Base-by-base conservation (phyloP, 2,797 vertebrate species). In the Aldrovandia affinis region DNA sequence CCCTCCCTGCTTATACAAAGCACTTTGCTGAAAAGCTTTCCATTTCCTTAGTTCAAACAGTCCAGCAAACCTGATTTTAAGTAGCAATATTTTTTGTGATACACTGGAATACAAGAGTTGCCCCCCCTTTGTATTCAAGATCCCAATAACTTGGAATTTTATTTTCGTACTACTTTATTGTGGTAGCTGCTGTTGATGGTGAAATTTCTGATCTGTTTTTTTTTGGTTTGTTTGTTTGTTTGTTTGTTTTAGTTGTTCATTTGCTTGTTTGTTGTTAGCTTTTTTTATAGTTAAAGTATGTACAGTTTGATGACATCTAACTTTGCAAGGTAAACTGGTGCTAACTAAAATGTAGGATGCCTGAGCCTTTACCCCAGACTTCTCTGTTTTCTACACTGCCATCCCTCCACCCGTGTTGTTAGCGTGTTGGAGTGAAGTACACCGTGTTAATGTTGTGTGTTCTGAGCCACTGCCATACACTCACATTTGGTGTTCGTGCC, bases 281-380 rank as follows among this genome's bases (percentile, higher is more conserved):
- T 7, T 28, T 80, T 33, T 80, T 39, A 20, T 28, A 59, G 59
- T 28, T 75, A 75, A 54, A 75, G 75, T 54, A 73, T 7, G 65
- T 22, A 78, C 22, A 61, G 57, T 47, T 86, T 88, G 84, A 83
- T 84, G 6, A 39, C 87, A 82, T 90, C 88, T 90, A 87, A 86
- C 54, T 88, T 89, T 88, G 92, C 85, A 86, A 88, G 77, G 86
- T 87, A 86, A 85, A 89, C 85, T 85, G 94, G 94, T 95, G 95
- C 95, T 96, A 93, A 90, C 87, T 84, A 75, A 91, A 84, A 91
- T 84, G 83, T 91, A 84, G 81, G 86, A 83, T 89, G 86, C 84
- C 90, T 86, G 87, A 89, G 83, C 81, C 81, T 88, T 86, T 59
- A 36, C 85, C 68, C 80, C 47, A 55, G 54, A 84, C 87, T 90